Conservation (phyloP, 2,797 vertebrate genomes). For the Apogon hyalosoma region DNA sequence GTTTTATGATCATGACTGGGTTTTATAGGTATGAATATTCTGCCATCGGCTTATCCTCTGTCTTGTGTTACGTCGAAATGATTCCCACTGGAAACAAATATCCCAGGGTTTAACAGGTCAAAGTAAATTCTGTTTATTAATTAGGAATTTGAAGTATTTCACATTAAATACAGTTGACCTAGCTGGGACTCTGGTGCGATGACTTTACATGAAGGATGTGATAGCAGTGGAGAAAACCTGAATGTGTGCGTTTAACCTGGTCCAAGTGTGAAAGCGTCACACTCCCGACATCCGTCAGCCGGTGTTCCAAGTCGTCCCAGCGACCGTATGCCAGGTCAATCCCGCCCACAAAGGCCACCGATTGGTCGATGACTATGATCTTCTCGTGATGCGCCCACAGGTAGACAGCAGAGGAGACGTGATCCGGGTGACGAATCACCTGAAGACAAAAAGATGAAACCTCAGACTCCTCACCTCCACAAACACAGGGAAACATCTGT, state of each 20-base stretch:
- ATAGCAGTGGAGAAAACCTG: neutral
- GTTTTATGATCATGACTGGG: too few species aligned
- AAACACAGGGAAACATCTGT: fast-evolving
- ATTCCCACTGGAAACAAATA: too few species aligned
- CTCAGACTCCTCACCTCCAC: neutral
- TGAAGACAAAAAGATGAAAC: constrained; percentile 20
- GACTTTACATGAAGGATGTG: too few species aligned
- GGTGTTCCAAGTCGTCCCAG: constrained; percentile 94
- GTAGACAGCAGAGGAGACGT: constrained; percentile 94
- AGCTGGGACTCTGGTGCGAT: too few species aligned
- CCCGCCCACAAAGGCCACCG: constrained; percentile 93
- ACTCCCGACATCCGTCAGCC: constrained; percentile 94
- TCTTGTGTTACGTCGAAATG: too few species aligned
- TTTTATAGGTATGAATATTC: too few species aligned
- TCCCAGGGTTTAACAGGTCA: too few species aligned
- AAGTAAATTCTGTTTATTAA: too few species aligned
- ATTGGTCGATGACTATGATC: constrained; percentile 94
- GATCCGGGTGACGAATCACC: constrained; percentile 98
- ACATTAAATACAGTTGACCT: too few species aligned
- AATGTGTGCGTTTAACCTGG: constrained; percentile 58
- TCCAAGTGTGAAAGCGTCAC: constrained; percentile 83
- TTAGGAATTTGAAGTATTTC: too few species aligned
- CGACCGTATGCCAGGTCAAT: constrained; percentile 96
- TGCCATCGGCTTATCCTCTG: too few species aligned
- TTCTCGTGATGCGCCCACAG: constrained; percentile 99